Conservation (phyloP, 2,888 invertebrate genomes). For the Conistra vaccinii region DNA sequence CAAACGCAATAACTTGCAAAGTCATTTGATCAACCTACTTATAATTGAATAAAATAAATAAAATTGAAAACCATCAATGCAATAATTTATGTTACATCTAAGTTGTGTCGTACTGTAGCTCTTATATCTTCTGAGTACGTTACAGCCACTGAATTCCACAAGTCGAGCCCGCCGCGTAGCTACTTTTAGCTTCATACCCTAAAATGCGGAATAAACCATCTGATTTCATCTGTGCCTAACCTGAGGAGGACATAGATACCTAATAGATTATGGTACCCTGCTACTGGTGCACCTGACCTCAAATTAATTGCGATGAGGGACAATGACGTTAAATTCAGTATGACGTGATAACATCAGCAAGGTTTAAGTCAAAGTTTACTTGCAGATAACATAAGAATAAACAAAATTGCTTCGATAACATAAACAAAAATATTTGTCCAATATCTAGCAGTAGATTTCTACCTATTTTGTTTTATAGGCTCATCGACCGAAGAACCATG, state of each 20-base stretch:
- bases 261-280: no score
- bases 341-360: not conserved
- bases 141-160: no score
- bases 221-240: not conserved
- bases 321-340: not conserved
- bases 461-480: not conserved
- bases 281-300: not conserved
- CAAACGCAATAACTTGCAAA: no score
- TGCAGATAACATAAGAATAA: conserved; percentile 30
- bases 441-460: not conserved
- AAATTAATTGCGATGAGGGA: not conserved
- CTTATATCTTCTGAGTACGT: no score
- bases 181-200: no score
- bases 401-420: conserved; percentile 16
- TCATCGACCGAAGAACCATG: not conserved
- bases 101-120: no score
- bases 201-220: no score
- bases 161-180: not conserved
- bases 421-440: conserved; percentile 12
- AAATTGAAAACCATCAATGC: no score
- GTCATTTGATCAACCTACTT: no score
- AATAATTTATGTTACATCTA: no score
- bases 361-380: conserved; percentile 18
- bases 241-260: not conserved
- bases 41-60: no score